Evolutionary conservation across 2,797 vertebrate genomes (phyloP).

Genomic region (Onychomys arenicola): DNA sequence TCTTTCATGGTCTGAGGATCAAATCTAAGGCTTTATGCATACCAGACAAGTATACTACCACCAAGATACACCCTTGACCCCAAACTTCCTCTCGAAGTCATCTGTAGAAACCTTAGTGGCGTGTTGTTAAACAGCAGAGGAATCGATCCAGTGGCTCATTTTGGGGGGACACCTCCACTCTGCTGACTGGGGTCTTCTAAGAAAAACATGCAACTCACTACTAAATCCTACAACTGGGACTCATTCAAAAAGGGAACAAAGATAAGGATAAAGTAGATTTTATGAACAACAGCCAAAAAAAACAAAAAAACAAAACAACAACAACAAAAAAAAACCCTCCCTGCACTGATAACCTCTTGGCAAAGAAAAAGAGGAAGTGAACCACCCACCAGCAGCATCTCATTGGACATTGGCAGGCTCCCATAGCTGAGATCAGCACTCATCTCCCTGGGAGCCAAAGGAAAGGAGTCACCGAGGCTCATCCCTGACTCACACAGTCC

Average conservation of each 20-base stretch:
- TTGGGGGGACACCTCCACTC: neutral
- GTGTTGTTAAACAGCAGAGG: neutral
- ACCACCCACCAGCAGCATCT: neutral
- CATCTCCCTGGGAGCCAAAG: neutral
- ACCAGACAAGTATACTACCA: neutral
- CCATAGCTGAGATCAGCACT: neutral
- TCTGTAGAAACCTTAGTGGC: fast-evolving
- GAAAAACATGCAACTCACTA: slow-evolving; percentile 34
- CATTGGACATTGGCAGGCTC: neutral
- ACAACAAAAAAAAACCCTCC: neutral
- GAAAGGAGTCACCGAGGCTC: slow-evolving; percentile 16
- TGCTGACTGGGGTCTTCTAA: slow-evolving; percentile 46
- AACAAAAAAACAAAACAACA: no score
- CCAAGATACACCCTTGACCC: neutral
- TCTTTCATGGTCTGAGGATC: neutral
- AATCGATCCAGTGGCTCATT: neutral
- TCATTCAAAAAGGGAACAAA: slow-evolving; percentile 75
- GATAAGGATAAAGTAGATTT: slow-evolving; percentile 56
- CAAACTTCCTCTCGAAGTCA: neutral
- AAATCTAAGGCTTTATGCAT: neutral
- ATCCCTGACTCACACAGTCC: neutral
- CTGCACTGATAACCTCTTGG: slow-evolving; percentile 66
- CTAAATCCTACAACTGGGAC: slow-evolving; percentile 8
- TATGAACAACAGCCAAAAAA: neutral
- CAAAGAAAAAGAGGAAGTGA: slow-evolving; percentile 57